phyloP scores from a whole-genome alignment of 2,888 invertebrate species.

The Schizaphis graminum region DNA sequence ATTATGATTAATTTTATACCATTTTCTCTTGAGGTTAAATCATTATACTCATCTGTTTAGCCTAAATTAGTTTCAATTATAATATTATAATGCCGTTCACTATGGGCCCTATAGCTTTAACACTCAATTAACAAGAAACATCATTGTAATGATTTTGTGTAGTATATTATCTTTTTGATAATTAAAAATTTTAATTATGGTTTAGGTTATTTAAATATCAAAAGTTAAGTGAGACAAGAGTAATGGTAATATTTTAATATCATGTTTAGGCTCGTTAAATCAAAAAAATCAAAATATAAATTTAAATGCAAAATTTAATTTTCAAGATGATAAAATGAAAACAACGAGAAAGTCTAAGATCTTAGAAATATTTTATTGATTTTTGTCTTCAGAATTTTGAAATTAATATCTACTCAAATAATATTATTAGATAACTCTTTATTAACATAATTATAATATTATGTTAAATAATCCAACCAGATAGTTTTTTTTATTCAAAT shows the following conservation, averaged over 20 bases:
- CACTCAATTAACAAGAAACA: not conserved
- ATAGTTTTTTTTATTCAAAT: not conserved
- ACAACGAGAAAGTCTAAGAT: not conserved
- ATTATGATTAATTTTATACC: not conserved
- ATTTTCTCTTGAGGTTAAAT: not conserved
- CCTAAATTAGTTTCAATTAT: not conserved
- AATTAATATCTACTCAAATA: not conserved
- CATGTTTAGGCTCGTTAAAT: not conserved
- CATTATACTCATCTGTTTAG: not conserved
- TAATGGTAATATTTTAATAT: not conserved
- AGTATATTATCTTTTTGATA: not conserved
- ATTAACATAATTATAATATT: not conserved
- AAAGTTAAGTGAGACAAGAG: not conserved
- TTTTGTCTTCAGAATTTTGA: not conserved
- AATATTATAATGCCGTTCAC: not conserved
- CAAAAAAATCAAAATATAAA: not conserved
- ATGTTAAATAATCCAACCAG: not conserved
- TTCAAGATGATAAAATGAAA: not conserved
- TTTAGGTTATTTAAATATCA: not conserved
- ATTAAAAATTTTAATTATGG: not conserved
- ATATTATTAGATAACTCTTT: not conserved
- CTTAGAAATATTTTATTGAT: not conserved
- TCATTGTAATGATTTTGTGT: not conserved
- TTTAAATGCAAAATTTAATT: not conserved
- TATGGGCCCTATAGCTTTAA: not conserved